These are phyloP conservation scores for Poecilobothrus nobilitatus DNA, from an alignment of 2,888 invertebrate genomes.

Conservation along the genomic window DNA sequence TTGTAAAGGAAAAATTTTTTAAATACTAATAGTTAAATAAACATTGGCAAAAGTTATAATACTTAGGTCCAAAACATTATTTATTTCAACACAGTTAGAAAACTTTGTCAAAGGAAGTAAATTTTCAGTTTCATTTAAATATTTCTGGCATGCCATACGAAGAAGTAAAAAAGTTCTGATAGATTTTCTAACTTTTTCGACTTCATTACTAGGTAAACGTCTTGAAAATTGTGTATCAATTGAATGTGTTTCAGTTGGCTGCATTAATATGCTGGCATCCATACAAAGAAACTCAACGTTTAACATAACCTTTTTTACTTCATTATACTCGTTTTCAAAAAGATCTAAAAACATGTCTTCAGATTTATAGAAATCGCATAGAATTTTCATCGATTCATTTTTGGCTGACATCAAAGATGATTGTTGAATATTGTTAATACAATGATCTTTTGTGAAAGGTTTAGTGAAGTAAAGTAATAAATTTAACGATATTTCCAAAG, in stretches of 20 bases:
- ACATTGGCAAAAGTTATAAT: constrained; percentile 36
- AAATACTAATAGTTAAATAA: neutral
- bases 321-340: constrained; percentile 96
- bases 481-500: constrained; percentile 79
- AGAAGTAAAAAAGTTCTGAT: constrained; percentile 89
- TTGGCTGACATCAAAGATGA: constrained; percentile 58
- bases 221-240: constrained; percentile 92
- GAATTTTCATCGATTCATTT: constrained; percentile 72
- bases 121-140: constrained; percentile 74
- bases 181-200: constrained; percentile 77
- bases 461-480: constrained; percentile 61
- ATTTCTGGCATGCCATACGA: constrained; percentile 66
- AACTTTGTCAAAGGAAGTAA: constrained; percentile 85
- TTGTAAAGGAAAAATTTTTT: constrained; percentile 15
- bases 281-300: constrained; percentile 94
- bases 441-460: constrained; percentile 31
- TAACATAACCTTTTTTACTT: constrained; percentile 75
- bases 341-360: constrained; percentile 98
- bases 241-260: constrained; percentile 92
- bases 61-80: constrained; percentile 95
- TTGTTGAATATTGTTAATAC: constrained; percentile 46
- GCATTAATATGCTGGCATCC: constrained; percentile 90
- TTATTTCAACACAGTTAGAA: constrained; percentile 80
- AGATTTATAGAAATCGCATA: constrained; percentile 90
- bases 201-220: constrained; percentile 91